phyloP scores from a whole-genome alignment of 2,797 vertebrate species.

The Aythya fuligula region DNA sequence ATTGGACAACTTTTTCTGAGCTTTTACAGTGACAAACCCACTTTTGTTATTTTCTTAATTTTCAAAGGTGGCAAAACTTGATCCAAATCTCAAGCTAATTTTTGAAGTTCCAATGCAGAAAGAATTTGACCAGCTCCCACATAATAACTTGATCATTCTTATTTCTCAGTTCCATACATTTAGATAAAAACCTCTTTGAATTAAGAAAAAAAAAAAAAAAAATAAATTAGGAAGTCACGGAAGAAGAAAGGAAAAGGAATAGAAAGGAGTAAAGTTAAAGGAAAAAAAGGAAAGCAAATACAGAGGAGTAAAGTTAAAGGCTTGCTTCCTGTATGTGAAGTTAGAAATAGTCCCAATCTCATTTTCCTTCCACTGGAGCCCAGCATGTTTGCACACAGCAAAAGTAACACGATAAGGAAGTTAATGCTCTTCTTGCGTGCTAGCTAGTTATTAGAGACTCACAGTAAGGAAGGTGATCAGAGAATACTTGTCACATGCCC shows the following conservation, averaged over 20 bases:
- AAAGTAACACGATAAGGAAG: constrained; percentile 69
- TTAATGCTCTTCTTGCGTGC: constrained; percentile 83
- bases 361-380: constrained; percentile 62
- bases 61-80: background rate
- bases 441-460: constrained; percentile 76
- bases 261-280: background rate
- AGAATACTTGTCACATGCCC: constrained; percentile 82
- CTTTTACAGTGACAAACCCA: background rate
- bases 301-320: background rate
- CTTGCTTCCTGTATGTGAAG: constrained; percentile 46
- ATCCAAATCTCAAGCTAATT: background rate
- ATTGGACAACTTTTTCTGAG: background rate
- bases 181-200: no score
- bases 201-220: no score
- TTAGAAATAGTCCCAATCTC: constrained; percentile 66
- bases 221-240: no score
- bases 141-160: background rate
- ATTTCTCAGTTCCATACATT: background rate
- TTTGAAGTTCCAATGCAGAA: background rate
- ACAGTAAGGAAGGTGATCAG: constrained; percentile 71
- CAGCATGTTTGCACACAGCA: constrained; percentile 79
- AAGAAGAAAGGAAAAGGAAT: background rate
- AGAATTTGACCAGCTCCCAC: background rate
- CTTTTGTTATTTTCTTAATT: background rate
- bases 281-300: background rate